Base-by-base conservation (phyloP, 2,797 vertebrate species). In the Sebastes miniatus region DNA sequence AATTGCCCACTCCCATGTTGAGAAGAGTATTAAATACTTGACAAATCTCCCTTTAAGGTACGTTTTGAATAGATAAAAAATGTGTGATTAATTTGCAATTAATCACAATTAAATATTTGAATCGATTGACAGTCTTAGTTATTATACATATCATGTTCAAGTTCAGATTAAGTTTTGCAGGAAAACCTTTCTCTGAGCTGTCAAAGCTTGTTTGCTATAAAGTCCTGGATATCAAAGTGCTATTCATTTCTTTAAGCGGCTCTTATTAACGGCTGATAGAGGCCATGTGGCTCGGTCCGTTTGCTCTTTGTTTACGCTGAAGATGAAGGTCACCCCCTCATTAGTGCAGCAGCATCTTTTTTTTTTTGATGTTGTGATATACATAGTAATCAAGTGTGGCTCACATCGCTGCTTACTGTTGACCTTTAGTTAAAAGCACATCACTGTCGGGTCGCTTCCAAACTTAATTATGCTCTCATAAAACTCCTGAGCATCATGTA, bases 371-470 rank as follows among this genome's bases (percentile, higher is more conserved):
- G 91, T 80, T 85, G 90, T 83, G 85, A 92, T 93, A 92, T 93
- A 94, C 91, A 92, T 94, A 91, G 89, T 91, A 94, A 95, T 95
- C 89, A 90, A 90, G 85, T 84, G 81, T 70, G 74, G 72, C 89
- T 89, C 82, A 59, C 85, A 79, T 87, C 70, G 78, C 83, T 91
- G 88, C 93, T 94, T 89, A 90, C 85, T 88, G 83, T 64, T 93
- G 93, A 93, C 93, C 94, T 95, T 93, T 92, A 91, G 84, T 90
- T 92, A 92, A 91, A 94, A 94, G 93, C 91, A 91, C 91, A 93
- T 89, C 91, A 90, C 87, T 91, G 90, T 91, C 73, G 82, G 90
- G 83, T 92, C 81, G 77, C 73, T 90, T 87, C 32, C 47, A 93
- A 93, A 91, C 88, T 88, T 94, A 94, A 95, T 95, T 94, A 94